Evolutionary conservation across 2,113 vertebrate species (phyloP).

Genomic region (Cavia porcellus): DNA sequence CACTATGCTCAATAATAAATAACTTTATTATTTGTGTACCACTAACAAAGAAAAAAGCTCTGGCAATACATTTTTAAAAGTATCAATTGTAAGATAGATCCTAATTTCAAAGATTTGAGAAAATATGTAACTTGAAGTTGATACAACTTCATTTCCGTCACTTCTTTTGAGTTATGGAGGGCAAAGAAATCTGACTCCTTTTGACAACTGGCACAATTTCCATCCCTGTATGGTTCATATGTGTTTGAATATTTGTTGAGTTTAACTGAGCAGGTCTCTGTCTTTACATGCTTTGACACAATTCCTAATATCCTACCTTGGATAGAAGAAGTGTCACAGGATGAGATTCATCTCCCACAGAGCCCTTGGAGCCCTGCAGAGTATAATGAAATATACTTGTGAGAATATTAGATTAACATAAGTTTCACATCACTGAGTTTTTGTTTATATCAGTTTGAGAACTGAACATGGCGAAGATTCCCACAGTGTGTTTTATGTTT

Average conservation of each 20-base stretch:
- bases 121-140: neutral
- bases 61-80: neutral
- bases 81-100: neutral
- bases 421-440: slow-evolving; percentile 25
- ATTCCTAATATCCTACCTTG: neutral
- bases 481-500: slow-evolving; percentile 15
- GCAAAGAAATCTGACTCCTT: neutral
- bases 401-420: slow-evolving; percentile 30
- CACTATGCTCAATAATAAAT: neutral
- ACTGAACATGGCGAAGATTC: neutral
- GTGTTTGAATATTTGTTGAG: neutral
- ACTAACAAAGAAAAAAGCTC: neutral
- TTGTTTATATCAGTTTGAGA: neutral
- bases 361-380: neutral
- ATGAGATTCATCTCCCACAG: neutral
- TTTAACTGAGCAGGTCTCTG: neutral
- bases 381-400: neutral
- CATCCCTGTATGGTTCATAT: neutral
- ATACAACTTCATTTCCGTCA: neutral
- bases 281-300: neutral
- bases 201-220: slow-evolving; percentile 16
- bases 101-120: slow-evolving; percentile 33
- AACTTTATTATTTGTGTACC: neutral
- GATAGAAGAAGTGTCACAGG: neutral
- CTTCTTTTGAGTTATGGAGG: neutral